Conservation (phyloP, 2,797 vertebrate genomes). For the Silurus lanzhouensis region DNA sequence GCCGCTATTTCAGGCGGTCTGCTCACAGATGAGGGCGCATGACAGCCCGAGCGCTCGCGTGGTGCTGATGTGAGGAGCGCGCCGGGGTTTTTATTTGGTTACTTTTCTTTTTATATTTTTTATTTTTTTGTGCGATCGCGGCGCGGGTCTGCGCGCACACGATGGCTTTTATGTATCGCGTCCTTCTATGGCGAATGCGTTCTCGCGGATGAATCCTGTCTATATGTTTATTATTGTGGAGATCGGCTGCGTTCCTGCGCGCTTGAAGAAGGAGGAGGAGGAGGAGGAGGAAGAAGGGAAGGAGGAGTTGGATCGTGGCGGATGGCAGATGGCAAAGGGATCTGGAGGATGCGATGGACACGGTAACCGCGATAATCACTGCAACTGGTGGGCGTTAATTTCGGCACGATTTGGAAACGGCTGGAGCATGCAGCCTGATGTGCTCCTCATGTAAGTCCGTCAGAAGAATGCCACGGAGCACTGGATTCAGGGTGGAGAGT, state of each 20-base stretch:
- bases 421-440: slow-evolving; percentile 46
- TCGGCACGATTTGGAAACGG: slow-evolving; percentile 18
- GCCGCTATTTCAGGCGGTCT: slow-evolving; percentile 38
- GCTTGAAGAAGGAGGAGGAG: slow-evolving; percentile 60
- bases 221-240: slow-evolving; percentile 51
- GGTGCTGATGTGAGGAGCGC: slow-evolving; percentile 69
- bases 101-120: slow-evolving; percentile 5
- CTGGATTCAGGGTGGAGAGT: slow-evolving; percentile 72
- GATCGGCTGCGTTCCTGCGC: slow-evolving; percentile 57
- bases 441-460: slow-evolving; percentile 11
- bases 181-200: background rate
- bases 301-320: slow-evolving; percentile 53
- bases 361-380: slow-evolving; percentile 59
- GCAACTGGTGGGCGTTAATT: slow-evolving; percentile 63
- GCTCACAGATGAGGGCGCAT: slow-evolving; percentile 64
- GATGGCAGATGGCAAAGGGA: slow-evolving; percentile 66
- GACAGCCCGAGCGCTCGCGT: slow-evolving; percentile 52
- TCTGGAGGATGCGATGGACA: slow-evolving; percentile 71
- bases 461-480: slow-evolving; percentile 55
- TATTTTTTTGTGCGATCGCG: slow-evolving; percentile 30
- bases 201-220: slow-evolving; percentile 25
- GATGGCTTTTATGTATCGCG: slow-evolving; percentile 14
- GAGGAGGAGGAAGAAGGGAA: slow-evolving; percentile 1
- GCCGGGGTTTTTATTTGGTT: background rate
- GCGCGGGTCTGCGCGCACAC: slow-evolving; percentile 18